Evolutionary conservation across 2,797 vertebrate species (phyloP).

Genomic region (Coranthus polyacanthus): DNA sequence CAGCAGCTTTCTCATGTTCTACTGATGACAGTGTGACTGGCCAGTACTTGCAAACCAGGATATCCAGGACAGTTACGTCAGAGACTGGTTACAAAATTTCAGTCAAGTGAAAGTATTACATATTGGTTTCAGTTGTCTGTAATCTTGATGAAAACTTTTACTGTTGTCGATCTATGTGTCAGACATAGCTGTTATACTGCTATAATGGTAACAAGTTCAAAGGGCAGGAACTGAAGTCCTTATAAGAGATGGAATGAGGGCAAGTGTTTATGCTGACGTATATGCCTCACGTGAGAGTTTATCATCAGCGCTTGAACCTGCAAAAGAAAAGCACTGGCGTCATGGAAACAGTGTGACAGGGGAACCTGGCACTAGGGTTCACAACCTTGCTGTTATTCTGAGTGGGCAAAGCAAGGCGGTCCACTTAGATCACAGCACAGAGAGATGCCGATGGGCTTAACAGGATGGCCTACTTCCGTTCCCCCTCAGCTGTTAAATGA

Average conservation of each 20-base stretch:
- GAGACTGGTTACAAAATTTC: slow-evolving; percentile 16
- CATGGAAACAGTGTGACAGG: slow-evolving; percentile 77
- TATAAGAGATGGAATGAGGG: slow-evolving; percentile 74
- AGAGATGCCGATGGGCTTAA: slow-evolving; percentile 79
- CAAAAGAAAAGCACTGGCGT: slow-evolving; percentile 63
- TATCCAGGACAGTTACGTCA: slow-evolving; percentile 35
- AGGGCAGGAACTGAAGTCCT: slow-evolving; percentile 56
- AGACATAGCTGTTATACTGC: slow-evolving; percentile 52
- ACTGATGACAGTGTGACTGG: slow-evolving; percentile 50
- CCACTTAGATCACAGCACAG: slow-evolving; percentile 76
- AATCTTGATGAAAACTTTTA: slow-evolving; percentile 1
- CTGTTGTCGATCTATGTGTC: slow-evolving; percentile 20
- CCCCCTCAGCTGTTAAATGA: slow-evolving; percentile 68
- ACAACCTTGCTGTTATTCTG: slow-evolving; percentile 75
- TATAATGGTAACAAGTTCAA: slow-evolving; percentile 55
- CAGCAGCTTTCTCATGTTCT: slow-evolving; percentile 78
- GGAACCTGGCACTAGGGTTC: slow-evolving; percentile 60
- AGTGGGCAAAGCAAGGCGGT: slow-evolving; percentile 61
- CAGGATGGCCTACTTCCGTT: slow-evolving; percentile 80
- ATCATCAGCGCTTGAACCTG: slow-evolving; percentile 63
- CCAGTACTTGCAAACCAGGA: slow-evolving; percentile 38
- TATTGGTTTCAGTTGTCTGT: slow-evolving; percentile 9
- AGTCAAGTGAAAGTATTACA: slow-evolving; percentile 25
- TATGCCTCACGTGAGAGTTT: slow-evolving; percentile 46
- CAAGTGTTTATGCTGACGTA: slow-evolving; percentile 60